Base-by-base conservation (phyloP, 2,888 invertebrate genomes). In the Galerucella pusilla region DNA sequence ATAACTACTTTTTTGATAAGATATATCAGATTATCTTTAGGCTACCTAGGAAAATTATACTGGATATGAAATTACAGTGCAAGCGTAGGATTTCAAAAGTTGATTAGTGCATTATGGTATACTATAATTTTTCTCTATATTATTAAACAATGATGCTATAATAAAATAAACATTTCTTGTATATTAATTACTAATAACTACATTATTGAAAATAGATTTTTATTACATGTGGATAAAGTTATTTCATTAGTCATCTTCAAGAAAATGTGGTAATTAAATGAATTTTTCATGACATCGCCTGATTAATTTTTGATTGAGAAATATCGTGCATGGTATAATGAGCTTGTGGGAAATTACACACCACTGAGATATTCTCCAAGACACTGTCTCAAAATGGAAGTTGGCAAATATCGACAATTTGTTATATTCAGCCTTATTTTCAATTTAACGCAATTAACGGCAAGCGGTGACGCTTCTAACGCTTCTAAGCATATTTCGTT, bases 401-500 rank as follows among this genome's bases (percentile, higher is more conserved):
- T 42, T 16, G 3, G 25, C 35, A 71, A 49, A 25, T 14, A n/a
- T 64, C 63, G 28, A 12, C 9, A 20, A 28, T 9, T 63, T 6
- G n/a, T 70, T n/a, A 9, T 61, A 6, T 12, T 69, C 46, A 63
- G 25, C 25, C 11, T 54, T 42, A 12, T 64, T 52, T 42, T 63
- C 11, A 42, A 35, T 42, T 35, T 20, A 12, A 16, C 12, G 14
- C 4, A 20, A 20, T 52, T 45, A 42, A 73, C 42, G 14, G 14
- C 4, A 46, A 66, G 66, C 28, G 16, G 59, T 42, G 42, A 65
- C 9, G 16, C 46, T 63, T 67, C 54, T 52, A 69, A 65, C 9
- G 16, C 46, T 63, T 67, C 54, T 52, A 69, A 20, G 78, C 74
- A 60, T 75, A 79, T 71, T 54, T 79, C 20, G 71, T 75, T 83